A percentile compares a stretch with the other conserved stretches of the same genome.
These are phyloP conservation scores for Cydia fagiglandana DNA, from an alignment of 1,140 invertebrate species.

Conservation along the genomic window DNA sequence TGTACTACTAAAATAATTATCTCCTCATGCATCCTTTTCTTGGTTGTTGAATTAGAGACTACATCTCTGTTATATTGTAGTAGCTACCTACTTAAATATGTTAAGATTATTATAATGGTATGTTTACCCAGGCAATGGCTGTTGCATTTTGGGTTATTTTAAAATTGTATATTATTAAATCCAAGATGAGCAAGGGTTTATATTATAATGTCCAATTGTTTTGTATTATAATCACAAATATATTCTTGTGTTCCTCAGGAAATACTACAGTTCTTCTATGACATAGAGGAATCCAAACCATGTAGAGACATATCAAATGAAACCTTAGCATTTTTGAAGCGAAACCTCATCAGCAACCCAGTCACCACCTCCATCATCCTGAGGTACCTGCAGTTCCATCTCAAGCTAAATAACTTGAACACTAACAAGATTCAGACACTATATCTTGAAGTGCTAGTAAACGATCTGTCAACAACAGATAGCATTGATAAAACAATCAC, in stretches of 20 bases:
- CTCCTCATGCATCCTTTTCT: no score
- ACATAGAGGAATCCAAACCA: slow-evolving; percentile 55
- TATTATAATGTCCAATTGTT: no score
- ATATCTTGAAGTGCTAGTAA: slow-evolving; percentile 60
- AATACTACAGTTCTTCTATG: slow-evolving; percentile 55
- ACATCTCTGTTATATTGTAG: no score
- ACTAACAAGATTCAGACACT: slow-evolving; percentile 56
- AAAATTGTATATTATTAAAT: no score
- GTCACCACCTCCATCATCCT: slow-evolving; percentile 63
- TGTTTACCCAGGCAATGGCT: no score
- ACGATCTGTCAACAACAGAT: slow-evolving; percentile 55
- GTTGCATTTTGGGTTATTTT: no score
- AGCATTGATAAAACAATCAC: slow-evolving; percentile 61
- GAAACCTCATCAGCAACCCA: slow-evolving; percentile 65
- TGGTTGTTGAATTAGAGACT: no score
- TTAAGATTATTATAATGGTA: no score
- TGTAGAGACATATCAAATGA: slow-evolving; percentile 51
- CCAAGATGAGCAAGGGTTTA: no score
- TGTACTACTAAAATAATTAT: no score
- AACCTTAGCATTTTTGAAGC: slow-evolving; percentile 54
- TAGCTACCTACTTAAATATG: no score
- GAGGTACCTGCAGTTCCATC: slow-evolving; percentile 52
- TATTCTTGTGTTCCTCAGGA: slow-evolving; percentile 52
- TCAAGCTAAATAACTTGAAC: slow-evolving; percentile 44
- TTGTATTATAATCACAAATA: not conserved